Evolutionary conservation across 2,888 invertebrate genomes (phyloP), one percentile per base, ranked within the genome.

Genomic region (Sylvicola cinctus): DNA sequence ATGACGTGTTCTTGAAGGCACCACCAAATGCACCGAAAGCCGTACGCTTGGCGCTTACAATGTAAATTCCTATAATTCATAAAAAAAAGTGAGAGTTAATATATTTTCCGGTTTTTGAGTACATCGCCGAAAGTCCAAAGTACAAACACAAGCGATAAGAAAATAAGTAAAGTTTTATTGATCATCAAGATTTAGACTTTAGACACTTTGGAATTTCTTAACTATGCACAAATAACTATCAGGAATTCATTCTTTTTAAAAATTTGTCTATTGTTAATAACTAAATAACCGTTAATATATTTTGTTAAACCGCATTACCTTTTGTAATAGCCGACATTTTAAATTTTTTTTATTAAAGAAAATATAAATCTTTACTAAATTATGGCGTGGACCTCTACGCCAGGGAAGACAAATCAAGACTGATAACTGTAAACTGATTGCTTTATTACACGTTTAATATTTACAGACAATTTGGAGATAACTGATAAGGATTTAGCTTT

Each of bases 11-110:
- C 20, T 69, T 67, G 49, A 85, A 73, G 46, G 71, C 70, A 1
- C 85, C 85, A 3, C 96, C 96, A 59, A 80, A 93, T 2, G 95
- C 78, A 34, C 96, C 96, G 60, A 96, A 96, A 3, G 95, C 81
- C 1, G 95, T 96, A 41, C 96, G 74, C 60, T 95, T 96, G 12
- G 95, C 95, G 44, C 84, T 88, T 40, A 96, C 87, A 52, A 90
- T 79, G 53, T 81, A 87, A 42, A 88, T 65, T 49, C 87, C 88
- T 87, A 42, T 31, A 40, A 20, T 17, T 13, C 30, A 27, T 11
- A 20, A 36, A 37, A 32, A 27, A 34, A 26, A 32, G n/a, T 10
- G 16, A 20, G 12, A 29, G 10, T 29, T 29, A 10, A 29, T 29
- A n/a, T 15, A 14, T 15, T 15, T 16, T 10, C 8, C 29, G 12